Base-by-base conservation (phyloP, 2,113 vertebrate species). In the Hucho hucho region DNA sequence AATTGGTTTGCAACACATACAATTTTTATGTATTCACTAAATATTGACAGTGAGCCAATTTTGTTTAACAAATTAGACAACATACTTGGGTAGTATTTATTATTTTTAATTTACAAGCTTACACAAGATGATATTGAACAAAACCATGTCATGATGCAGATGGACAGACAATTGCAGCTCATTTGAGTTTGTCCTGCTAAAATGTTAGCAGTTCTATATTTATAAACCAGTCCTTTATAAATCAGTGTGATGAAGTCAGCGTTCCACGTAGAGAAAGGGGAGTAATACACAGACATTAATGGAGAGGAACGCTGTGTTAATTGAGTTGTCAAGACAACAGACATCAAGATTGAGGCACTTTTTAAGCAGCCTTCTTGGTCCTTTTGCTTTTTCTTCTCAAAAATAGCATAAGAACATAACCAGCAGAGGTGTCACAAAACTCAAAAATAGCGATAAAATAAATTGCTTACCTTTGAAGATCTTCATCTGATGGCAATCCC, bases 321-420 rank as follows among this genome's bases (percentile, higher is more conserved):
- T 3, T 11, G 18, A 22, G 18, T 20, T 28, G 26, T 29, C 26
- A 32, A 9, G 47, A 49, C 49, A 18, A 32, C 13, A 37, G 18
- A 12, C 18, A 43, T 78, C 58, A 58, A 56, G 37, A 66, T 78
- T 73, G 29, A 25, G 16, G 59, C 9, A 49, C 2, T 26, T 70
- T 80, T 69, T 70, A 72, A 24, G 13, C 16, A 66, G 9, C 20
- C 37, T 46, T 69, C 4, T 56, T 37, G 25, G 75, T 87, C 77
- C 89, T 84, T 88, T 90, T 64, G 69, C 59, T 85, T 86, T 85
- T 0, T 58, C 71, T 11, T 29, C 72, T 64, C n/a, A n/a, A n/a
- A n/a, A n/a, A n/a, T n/a, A n/a, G n/a, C n/a, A n/a, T n/a, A n/a
- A n/a, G n/a, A n/a, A n/a, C n/a, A n/a, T n/a, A n/a, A n/a, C n/a